phyloP scores from a whole-genome alignment of 2,888 invertebrate species.

The Catocala nupta region DNA sequence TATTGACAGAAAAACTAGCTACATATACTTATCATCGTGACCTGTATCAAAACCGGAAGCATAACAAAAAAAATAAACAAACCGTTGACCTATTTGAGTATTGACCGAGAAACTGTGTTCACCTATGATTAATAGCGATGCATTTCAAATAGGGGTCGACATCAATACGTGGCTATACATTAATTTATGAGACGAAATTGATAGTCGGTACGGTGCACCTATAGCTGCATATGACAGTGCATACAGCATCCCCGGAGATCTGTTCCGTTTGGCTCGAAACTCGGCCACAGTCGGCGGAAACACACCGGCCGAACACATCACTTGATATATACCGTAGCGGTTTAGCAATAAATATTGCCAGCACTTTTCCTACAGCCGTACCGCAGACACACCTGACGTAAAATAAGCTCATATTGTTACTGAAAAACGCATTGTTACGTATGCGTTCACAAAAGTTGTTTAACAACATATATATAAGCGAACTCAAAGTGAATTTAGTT shows the following conservation, averaged over 20 bases:
- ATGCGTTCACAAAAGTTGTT: slow-evolving; percentile 26
- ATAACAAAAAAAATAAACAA: slow-evolving; percentile 28
- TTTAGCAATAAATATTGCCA: slow-evolving; percentile 46
- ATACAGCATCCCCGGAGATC: slow-evolving; percentile 69
- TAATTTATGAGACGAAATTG: slow-evolving; percentile 40
- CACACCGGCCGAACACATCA: slow-evolving; percentile 58
- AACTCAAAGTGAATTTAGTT: slow-evolving; percentile 12
- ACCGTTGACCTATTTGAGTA: slow-evolving; percentile 45
- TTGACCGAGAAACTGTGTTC: slow-evolving; percentile 32
- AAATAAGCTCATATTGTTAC: slow-evolving; percentile 32
- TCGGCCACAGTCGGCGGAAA: slow-evolving; percentile 71
- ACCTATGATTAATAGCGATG: slow-evolving; percentile 35
- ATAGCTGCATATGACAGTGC: slow-evolving; percentile 61
- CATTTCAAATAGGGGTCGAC: slow-evolving; percentile 25
- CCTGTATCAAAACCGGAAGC: slow-evolving; percentile 19
- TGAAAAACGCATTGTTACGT: slow-evolving; percentile 23
- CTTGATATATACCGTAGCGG: slow-evolving; percentile 37
- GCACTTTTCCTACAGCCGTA: slow-evolving; percentile 31
- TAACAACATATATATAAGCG: slow-evolving; percentile 5
- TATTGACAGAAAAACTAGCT: too few relatives aligned
- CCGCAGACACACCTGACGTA: slow-evolving; percentile 14
- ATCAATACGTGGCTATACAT: slow-evolving; percentile 24
- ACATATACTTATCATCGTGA: neutral
- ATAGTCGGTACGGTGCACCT: slow-evolving; percentile 39
- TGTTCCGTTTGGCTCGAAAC: slow-evolving; percentile 69